Percentiles rank a stretch among this genome's conserved stretches.
Conservation (phyloP, 1,140 invertebrate genomes). For the Drosophila miranda region DNA sequence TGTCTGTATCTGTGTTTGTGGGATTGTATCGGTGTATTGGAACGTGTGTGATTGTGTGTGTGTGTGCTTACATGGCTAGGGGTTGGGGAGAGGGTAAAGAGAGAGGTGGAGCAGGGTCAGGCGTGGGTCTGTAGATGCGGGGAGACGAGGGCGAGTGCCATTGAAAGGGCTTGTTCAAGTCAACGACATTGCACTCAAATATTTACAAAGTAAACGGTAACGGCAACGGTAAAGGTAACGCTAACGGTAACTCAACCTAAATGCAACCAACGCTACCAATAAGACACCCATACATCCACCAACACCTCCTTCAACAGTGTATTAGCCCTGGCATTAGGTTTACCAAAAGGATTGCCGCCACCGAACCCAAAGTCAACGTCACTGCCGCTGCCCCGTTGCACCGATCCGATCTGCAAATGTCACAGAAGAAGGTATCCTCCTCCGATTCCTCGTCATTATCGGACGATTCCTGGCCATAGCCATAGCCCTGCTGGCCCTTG, state of each 20-base stretch:
- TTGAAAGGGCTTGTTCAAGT: constrained; percentile 12
- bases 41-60: constrained; percentile 13
- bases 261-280: constrained; percentile 60
- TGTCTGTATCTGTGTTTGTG: constrained; percentile 4
- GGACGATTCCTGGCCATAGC: constrained; percentile 45
- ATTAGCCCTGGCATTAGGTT: background rate
- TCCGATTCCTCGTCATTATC: constrained; percentile 20
- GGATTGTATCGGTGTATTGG: constrained; percentile 6
- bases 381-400: constrained; percentile 69
- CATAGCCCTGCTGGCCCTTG: constrained; percentile 35
- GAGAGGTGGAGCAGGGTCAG: constrained; percentile 2
- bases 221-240: constrained; percentile 47
- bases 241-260: constrained; percentile 72
- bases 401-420: constrained; percentile 60
- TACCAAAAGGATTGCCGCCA: constrained; percentile 17
- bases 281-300: background rate
- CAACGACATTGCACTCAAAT: constrained; percentile 57
- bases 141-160: background rate
- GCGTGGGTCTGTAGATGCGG: constrained; percentile 1
- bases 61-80: constrained; percentile 60
- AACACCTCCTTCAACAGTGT: constrained; percentile 40
- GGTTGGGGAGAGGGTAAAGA: constrained; percentile 2
- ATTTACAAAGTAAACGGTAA: constrained; percentile 76
- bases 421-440: constrained; percentile 68
- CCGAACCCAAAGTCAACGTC: constrained; percentile 40